Conservation (phyloP, 1,140 invertebrate genomes). For the Drosophila gunungcola region DNA sequence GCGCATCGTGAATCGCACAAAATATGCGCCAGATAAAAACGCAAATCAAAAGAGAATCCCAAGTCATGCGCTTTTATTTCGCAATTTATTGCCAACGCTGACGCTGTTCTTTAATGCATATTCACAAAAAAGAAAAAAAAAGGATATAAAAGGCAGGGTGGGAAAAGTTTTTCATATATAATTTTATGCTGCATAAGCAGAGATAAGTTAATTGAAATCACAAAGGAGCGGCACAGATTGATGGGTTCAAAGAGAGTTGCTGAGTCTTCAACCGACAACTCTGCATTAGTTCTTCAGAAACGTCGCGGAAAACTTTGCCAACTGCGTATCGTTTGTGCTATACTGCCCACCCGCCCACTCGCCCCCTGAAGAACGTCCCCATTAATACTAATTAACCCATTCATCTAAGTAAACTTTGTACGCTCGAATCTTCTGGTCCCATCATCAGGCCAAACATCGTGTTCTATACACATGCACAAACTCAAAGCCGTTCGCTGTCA, state of each 20-base stretch:
- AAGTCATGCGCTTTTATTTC: constrained; percentile 53
- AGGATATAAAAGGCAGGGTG: not conserved
- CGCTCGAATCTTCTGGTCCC: constrained; percentile 42
- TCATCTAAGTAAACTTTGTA: constrained; percentile 61
- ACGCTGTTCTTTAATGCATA: constrained; percentile 44
- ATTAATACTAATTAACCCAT: constrained; percentile 75
- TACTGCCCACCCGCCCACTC: not conserved
- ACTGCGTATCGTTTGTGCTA: constrained; percentile 13
- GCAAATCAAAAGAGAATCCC: constrained; percentile 48
- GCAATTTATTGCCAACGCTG: constrained; percentile 47
- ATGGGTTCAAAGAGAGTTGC: constrained; percentile 30
- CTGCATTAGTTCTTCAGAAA: constrained; percentile 38
- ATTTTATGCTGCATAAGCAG: constrained; percentile 55
- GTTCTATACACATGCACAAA: constrained; percentile 54
- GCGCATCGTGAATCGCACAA: constrained; percentile 48
- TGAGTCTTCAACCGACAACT: constrained; percentile 1
- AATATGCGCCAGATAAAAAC: constrained; percentile 57
- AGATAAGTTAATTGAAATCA: constrained; percentile 56
- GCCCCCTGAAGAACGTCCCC: constrained; percentile 15
- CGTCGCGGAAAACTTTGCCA: constrained; percentile 34
- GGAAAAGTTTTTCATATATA: constrained; percentile 43
- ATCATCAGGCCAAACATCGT: constrained; percentile 33
- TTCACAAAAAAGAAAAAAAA: constrained; percentile 38
- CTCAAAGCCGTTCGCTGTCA: constrained; percentile 67
- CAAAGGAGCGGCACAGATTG: constrained; percentile 44